phyloP scores from a whole-genome alignment of 2,888 invertebrate genomes.

The Girardia tigrina region DNA sequence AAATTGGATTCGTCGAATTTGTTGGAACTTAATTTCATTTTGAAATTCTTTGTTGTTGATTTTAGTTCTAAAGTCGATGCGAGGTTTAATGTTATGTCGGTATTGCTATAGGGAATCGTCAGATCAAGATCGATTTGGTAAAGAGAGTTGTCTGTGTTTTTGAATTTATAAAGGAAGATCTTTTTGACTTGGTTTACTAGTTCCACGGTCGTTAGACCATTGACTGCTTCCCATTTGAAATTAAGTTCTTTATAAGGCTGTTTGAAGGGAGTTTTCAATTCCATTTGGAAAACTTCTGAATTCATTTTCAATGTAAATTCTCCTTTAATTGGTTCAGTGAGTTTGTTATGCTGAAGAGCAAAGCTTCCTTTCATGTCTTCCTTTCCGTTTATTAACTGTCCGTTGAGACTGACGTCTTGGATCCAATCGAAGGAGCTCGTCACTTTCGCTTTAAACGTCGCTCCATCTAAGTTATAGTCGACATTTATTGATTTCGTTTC shows the following conservation, averaged over 20 bases:
- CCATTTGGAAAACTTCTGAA: neutral
- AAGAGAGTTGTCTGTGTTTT: neutral
- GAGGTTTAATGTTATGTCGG: neutral
- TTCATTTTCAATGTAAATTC: neutral
- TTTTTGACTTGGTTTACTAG: neutral
- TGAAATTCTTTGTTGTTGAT: neutral
- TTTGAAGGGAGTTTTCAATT: slow-evolving; percentile 4
- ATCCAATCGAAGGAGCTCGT: neutral
- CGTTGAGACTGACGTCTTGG: neutral
- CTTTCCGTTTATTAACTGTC: neutral
- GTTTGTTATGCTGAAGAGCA: neutral
- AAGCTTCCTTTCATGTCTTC: neutral
- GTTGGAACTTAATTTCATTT: neutral
- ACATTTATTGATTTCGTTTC: neutral
- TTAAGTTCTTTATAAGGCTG: neutral
- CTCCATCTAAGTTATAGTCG: neutral
- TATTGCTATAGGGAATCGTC: neutral
- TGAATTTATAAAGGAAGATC: neutral
- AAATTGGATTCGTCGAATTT: neutral
- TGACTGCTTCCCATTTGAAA: neutral
- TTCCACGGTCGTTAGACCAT: neutral
- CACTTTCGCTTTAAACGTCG: neutral
- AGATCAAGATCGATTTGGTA: neutral
- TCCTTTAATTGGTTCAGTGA: neutral
- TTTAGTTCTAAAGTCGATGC: neutral